phyloP scores from a whole-genome alignment of 2,113 vertebrate genomes.

The Strix uralensis region DNA sequence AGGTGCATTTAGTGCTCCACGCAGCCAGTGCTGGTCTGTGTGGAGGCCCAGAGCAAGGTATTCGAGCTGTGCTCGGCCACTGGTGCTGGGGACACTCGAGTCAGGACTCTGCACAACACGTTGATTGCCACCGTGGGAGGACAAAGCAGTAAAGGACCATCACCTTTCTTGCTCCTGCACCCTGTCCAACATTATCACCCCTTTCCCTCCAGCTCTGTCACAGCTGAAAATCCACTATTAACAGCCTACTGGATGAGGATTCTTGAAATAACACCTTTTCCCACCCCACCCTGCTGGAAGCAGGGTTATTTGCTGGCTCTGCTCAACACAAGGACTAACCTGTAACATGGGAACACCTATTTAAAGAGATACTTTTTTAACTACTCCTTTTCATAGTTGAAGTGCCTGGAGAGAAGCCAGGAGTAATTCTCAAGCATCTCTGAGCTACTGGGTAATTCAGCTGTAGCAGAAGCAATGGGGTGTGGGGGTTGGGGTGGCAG shows the following conservation, averaged over 20 bases:
- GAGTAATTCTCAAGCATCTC: not conserved
- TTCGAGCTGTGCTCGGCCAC: rapidly evolving
- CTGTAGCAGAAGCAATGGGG: not conserved
- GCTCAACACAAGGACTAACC: not conserved
- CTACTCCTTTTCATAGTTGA: not conserved
- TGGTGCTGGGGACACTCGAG: rapidly evolving
- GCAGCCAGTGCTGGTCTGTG: rapidly evolving
- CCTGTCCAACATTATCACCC: not conserved
- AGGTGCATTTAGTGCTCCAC: not conserved
- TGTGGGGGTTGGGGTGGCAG: not conserved
- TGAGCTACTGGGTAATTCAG: not conserved
- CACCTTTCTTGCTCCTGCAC: not conserved
- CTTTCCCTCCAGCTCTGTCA: not conserved
- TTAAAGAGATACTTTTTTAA: not conserved
- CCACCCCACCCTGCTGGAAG: not conserved
- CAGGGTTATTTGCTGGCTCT: not conserved
- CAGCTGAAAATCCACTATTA: not conserved
- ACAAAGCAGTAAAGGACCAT: not conserved
- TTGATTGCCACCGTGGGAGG: rapidly evolving
- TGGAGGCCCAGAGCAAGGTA: rapidly evolving
- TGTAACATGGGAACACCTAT: not conserved
- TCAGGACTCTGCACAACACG: rapidly evolving
- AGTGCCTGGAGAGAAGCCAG: not conserved
- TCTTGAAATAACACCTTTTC: not conserved
- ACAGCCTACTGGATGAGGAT: not conserved